These are phyloP conservation scores for Leptocoma aspasia DNA, from an alignment of 2,113 vertebrate genomes.

Conservation along the genomic window DNA sequence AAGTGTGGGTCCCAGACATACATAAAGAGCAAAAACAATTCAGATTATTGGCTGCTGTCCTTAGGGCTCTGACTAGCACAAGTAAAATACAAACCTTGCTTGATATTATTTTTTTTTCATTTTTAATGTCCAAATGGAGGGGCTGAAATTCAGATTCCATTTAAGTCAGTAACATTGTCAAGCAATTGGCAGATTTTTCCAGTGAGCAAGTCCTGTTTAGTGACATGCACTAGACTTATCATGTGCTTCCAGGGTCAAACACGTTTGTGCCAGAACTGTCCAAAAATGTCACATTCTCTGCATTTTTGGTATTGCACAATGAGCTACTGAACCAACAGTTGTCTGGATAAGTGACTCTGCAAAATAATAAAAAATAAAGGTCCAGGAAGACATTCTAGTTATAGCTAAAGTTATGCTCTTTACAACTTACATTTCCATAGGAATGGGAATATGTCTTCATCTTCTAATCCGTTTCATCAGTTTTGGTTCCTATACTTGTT, in stretches of 20 bases:
- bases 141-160: not conserved
- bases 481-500: not conserved
- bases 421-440: not conserved
- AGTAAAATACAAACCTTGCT: not conserved
- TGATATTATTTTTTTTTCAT: not conserved
- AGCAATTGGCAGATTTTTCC: not conserved
- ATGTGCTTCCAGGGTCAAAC: not conserved
- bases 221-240: rapidly evolving
- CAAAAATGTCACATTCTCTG: not conserved
- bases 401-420: not conserved
- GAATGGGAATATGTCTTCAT: not conserved
- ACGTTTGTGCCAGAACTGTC: not conserved
- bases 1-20: not conserved
- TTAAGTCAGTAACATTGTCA: not conserved
- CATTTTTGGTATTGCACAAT: not conserved
- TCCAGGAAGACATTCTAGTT: not conserved
- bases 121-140: not conserved
- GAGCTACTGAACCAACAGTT: not conserved
- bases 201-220: not conserved
- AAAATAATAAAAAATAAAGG: not conserved
- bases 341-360: not conserved
- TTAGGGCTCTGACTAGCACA: not conserved
- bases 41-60: not conserved
- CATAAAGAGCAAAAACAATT: rapidly evolving
- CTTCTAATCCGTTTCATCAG: not conserved